Evolutionary conservation across 2,797 vertebrate genomes (phyloP).

Genomic region (Psittacula echo): DNA sequence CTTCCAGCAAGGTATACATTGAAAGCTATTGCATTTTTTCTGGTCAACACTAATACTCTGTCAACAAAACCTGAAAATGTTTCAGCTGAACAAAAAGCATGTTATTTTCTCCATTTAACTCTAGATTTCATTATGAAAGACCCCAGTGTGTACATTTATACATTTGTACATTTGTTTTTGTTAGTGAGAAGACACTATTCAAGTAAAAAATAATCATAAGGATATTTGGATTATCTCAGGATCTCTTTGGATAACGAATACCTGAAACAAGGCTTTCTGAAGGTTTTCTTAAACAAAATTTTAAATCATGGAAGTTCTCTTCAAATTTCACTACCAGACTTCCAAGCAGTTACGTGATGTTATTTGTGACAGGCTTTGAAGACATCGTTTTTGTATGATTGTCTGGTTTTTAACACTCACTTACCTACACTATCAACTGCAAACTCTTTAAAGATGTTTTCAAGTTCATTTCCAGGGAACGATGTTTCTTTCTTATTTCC

Average conservation of each 20-base stretch:
- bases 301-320: not conserved
- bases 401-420: not conserved
- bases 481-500: not conserved
- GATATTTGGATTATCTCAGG: not conserved
- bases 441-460: not conserved
- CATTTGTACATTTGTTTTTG: not conserved
- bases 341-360: not conserved
- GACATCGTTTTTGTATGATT: not conserved
- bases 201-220: not conserved
- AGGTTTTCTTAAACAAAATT: not conserved
- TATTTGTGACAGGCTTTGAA: not conserved
- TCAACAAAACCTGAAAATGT: not conserved
- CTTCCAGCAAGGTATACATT: not conserved
- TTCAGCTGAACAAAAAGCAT: not conserved
- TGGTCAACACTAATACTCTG: not conserved
- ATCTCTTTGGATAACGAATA: not conserved
- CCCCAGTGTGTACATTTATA: not conserved
- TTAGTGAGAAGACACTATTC: not conserved
- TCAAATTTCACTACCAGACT: not conserved
- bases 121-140: not conserved
- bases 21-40: not conserved
- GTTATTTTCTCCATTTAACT: not conserved
- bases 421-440: not conserved
- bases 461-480: not conserved
- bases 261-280: not conserved